These are phyloP conservation scores for Desmodus rotundus DNA, from an alignment of 2,113 vertebrate species.

Conservation along the genomic window DNA sequence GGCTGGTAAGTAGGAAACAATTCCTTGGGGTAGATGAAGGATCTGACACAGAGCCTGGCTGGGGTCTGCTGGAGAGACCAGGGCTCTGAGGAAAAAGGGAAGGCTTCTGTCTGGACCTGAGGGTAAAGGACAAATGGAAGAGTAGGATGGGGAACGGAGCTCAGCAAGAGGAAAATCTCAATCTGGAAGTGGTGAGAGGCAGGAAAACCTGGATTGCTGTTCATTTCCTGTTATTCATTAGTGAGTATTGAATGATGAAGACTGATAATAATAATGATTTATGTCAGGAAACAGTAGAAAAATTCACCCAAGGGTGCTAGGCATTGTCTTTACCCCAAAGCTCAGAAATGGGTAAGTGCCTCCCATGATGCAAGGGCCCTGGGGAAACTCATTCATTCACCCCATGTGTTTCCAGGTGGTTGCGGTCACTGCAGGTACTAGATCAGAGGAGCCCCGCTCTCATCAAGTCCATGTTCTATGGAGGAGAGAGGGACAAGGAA, in stretches of 20 bases:
- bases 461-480: rapidly evolving
- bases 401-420: too few species aligned
- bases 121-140: neutral
- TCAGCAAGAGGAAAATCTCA: neutral
- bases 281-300: neutral
- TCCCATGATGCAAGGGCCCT: neutral
- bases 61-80: neutral
- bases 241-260: neutral
- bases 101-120: neutral
- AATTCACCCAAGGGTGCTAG: neutral
- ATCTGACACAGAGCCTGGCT: neutral
- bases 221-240: neutral
- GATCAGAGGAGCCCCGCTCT: neutral
- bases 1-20: neutral
- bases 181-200: neutral
- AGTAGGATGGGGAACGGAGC: too few species aligned
- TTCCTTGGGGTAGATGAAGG: neutral
- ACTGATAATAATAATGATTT: neutral
- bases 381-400: too few species aligned
- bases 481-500: neutral
- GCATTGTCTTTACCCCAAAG: neutral
- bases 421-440: neutral
- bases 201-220: too few species aligned
- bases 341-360: neutral
- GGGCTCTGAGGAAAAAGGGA: neutral